Evolutionary conservation across 64 coral and sea anemone species (phyloP).

Genomic region (Montipora foliosa): DNA sequence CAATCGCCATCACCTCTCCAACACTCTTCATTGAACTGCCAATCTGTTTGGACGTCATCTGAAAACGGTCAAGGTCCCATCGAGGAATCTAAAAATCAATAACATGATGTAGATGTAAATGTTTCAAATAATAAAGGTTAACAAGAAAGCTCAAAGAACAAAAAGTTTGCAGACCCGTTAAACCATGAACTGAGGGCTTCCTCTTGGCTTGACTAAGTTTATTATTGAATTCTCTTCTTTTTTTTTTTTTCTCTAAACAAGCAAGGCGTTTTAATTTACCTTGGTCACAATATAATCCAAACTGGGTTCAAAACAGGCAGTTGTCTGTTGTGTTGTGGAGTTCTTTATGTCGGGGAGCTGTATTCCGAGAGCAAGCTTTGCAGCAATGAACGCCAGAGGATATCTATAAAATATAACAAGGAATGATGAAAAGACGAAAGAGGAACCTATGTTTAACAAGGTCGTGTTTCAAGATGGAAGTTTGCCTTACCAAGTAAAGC

Average conservation of each 20-base stretch:
- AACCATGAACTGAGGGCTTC: no score
- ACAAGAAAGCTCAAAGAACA: no score
- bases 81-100: constrained; percentile 82
- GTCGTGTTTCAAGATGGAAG: no score
- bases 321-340: constrained; percentile 83
- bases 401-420: constrained; percentile 67
- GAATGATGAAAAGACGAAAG: background rate
- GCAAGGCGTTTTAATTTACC: constrained; percentile 32
- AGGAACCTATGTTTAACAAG: no score
- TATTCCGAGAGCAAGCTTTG: constrained; percentile 94
- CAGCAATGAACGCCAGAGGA: constrained; percentile 95
- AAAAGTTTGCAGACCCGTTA: no score
- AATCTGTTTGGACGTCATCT: constrained; percentile 97
- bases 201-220: no score
- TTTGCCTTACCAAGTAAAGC: no score
- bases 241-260: background rate
- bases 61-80: constrained; percentile 96
- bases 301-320: constrained; percentile 98
- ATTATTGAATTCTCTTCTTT: no score
- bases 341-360: constrained; percentile 92
- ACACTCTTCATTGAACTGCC: constrained; percentile 99
- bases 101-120: no score
- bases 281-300: constrained; percentile 99
- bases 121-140: no score
- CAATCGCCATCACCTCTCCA: constrained; percentile 98